phyloP scores from a whole-genome alignment of 2,888 invertebrate genomes.

The Tetheella fluctuosa region DNA sequence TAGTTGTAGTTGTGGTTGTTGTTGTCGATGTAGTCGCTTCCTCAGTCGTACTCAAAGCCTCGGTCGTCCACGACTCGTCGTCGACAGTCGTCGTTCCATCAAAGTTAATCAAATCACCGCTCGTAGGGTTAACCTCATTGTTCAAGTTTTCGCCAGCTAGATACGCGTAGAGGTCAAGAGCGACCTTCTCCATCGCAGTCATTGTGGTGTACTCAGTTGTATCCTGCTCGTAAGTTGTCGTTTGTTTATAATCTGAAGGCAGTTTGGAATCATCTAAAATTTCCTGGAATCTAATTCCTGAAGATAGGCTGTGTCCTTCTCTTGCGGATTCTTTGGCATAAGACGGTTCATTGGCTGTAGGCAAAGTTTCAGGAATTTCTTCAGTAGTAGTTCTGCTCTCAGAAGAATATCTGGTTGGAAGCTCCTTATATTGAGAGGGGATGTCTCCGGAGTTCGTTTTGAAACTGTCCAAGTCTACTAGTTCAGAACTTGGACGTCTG shows the following conservation, averaged over 20 bases:
- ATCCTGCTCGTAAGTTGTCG: slow-evolving; percentile 72
- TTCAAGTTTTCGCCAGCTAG: slow-evolving; percentile 87
- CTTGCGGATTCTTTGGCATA: slow-evolving; percentile 63
- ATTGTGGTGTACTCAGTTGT: slow-evolving; percentile 86
- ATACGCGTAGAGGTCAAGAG: slow-evolving; percentile 92
- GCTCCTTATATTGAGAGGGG: slow-evolving; percentile 81
- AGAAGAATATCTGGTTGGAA: slow-evolving; percentile 71
- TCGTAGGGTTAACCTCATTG: slow-evolving; percentile 79
- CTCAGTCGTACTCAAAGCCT: slow-evolving; percentile 74
- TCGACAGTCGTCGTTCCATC: slow-evolving; percentile 71
- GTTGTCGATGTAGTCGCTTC: slow-evolving; percentile 81
- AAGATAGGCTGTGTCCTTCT: slow-evolving; percentile 72
- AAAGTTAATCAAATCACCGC: slow-evolving; percentile 54
- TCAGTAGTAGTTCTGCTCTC: slow-evolving; percentile 79
- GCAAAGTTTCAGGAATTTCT: slow-evolving; percentile 80
- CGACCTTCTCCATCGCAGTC: slow-evolving; percentile 91
- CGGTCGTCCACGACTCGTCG: slow-evolving; percentile 73
- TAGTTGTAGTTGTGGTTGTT: slow-evolving; percentile 83
- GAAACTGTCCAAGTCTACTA: slow-evolving; percentile 92
- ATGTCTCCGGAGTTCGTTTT: slow-evolving; percentile 87
- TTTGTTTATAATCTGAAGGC: slow-evolving; percentile 69
- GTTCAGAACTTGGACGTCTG: slow-evolving; percentile 90
- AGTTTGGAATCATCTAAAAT: slow-evolving; percentile 73
- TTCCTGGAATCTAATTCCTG: slow-evolving; percentile 70
- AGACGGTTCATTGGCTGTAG: slow-evolving; percentile 55